A percentile compares a stretch with the other conserved stretches of the same genome.
Evolutionary conservation across 2,888 invertebrate species (phyloP).

Genomic region (Platycnemis pennipes): DNA sequence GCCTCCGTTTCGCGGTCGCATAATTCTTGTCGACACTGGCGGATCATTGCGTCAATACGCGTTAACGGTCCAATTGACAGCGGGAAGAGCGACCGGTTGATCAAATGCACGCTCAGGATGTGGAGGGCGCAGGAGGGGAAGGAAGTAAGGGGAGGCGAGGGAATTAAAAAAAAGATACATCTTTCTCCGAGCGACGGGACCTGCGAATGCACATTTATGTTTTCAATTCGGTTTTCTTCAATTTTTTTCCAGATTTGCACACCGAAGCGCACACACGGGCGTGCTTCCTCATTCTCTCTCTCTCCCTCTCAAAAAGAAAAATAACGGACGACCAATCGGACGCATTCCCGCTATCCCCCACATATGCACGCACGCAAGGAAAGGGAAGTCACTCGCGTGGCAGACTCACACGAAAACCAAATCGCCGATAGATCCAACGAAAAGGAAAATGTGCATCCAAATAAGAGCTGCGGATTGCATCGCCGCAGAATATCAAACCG

Average conservation of each 20-base stretch:
- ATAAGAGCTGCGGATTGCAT: constrained; percentile 23
- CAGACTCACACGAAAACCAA: not conserved
- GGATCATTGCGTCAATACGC: not conserved
- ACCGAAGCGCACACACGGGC: not conserved
- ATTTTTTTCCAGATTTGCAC: not conserved
- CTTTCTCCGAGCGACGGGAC: not conserved
- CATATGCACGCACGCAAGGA: not conserved
- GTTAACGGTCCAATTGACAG: not conserved
- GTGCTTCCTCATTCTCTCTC: not conserved
- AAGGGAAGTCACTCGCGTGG: not conserved
- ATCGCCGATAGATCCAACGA: not conserved
- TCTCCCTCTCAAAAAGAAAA: too few species aligned
- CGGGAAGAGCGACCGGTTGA: not conserved
- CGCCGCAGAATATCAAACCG: constrained; percentile 40
- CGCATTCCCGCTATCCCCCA: not conserved
- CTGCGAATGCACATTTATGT: not conserved
- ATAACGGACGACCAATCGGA: not conserved
- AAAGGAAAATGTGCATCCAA: constrained; percentile 13
- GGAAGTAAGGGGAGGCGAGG: too few species aligned
- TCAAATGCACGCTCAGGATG: not conserved
- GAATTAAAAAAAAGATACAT: not conserved
- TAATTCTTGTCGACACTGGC: not conserved
- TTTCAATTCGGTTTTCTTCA: too few species aligned
- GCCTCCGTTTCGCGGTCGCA: not conserved
- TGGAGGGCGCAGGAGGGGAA: not conserved